These are phyloP conservation scores for Drosophila kambysellisi DNA, from an alignment of 2,888 invertebrate species.

Conservation along the genomic window DNA sequence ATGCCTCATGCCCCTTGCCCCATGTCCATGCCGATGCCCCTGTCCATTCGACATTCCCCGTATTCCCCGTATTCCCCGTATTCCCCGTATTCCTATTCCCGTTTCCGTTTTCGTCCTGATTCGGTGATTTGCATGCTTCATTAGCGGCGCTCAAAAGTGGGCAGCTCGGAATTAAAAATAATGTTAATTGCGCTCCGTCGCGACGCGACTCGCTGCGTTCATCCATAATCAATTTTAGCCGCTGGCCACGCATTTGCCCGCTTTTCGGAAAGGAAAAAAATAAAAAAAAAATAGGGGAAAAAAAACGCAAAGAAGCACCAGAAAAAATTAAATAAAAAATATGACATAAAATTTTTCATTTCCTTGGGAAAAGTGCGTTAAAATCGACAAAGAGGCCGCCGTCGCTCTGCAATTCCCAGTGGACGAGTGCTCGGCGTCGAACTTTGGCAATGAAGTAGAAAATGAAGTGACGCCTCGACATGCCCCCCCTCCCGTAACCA, in stretches of 20 bases:
- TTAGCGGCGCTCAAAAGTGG: slow-evolving; percentile 71
- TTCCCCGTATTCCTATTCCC: slow-evolving; percentile 8
- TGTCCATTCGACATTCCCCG: not conserved
- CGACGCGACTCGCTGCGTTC: slow-evolving; percentile 54
- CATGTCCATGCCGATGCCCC: not conserved
- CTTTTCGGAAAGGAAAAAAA: slow-evolving; percentile 17
- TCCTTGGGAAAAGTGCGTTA: slow-evolving; percentile 63
- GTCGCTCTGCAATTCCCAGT: slow-evolving; percentile 64
- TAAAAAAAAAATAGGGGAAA: slow-evolving; percentile 40
- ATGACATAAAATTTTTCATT: slow-evolving; percentile 83
- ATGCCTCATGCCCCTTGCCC: not conserved
- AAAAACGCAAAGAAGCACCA: slow-evolving; percentile 32
- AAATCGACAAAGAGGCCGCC: slow-evolving; percentile 51
- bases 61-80: not conserved
- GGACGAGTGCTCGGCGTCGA: slow-evolving; percentile 64
- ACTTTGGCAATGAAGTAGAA: slow-evolving; percentile 80
- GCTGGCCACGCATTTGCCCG: slow-evolving; percentile 64
- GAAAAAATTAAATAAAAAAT: slow-evolving; percentile 71
- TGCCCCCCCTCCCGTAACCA: slow-evolving; percentile 42
- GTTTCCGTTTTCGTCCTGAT: slow-evolving; percentile 43
- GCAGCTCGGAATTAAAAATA: slow-evolving; percentile 74
- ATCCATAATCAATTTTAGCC: slow-evolving; percentile 84
- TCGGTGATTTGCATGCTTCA: slow-evolving; percentile 77
- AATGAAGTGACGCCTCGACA: slow-evolving; percentile 73
- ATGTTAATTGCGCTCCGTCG: slow-evolving; percentile 73